These are phyloP conservation scores for Aspidiotus destructor DNA, from an alignment of 2,888 invertebrate genomes.

Conservation along the genomic window DNA sequence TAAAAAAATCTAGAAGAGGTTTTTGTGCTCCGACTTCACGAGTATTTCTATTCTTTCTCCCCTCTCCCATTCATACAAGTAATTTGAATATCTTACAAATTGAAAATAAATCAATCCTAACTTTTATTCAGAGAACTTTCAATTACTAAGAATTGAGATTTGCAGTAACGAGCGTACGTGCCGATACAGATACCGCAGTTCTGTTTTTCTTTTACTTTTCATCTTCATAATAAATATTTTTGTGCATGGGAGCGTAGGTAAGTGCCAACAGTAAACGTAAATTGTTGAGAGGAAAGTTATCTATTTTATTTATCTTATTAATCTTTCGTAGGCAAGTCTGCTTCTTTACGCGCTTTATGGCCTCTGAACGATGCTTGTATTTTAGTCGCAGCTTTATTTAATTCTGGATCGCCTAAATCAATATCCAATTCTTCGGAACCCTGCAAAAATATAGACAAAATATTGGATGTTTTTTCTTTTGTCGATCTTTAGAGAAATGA, in stretches of 20 bases:
- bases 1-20: no score
- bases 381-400: constrained; percentile 82
- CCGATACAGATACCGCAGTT: no score
- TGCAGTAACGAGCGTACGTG: no score
- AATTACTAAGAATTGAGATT: no score
- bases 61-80: no score
- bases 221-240: not conserved
- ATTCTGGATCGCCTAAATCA: constrained; percentile 73
- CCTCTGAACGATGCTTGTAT: constrained; percentile 88
- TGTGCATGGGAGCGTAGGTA: constrained; percentile 27
- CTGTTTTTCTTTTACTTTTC: no score
- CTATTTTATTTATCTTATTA: constrained; percentile 12
- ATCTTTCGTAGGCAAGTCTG: constrained; percentile 14
- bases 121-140: no score
- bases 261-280: constrained; percentile 18
- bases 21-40: no score
- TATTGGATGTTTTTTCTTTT: not conserved
- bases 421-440: constrained; percentile 68
- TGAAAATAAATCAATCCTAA: no score
- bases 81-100: no score
- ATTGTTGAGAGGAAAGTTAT: not conserved
- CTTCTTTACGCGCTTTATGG: constrained; percentile 66
- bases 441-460: constrained; percentile 37
- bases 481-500: not conserved
- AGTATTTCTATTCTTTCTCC: no score